Base-by-base conservation (phyloP, 2,888 invertebrate genomes). In the Piscicola geometra region DNA sequence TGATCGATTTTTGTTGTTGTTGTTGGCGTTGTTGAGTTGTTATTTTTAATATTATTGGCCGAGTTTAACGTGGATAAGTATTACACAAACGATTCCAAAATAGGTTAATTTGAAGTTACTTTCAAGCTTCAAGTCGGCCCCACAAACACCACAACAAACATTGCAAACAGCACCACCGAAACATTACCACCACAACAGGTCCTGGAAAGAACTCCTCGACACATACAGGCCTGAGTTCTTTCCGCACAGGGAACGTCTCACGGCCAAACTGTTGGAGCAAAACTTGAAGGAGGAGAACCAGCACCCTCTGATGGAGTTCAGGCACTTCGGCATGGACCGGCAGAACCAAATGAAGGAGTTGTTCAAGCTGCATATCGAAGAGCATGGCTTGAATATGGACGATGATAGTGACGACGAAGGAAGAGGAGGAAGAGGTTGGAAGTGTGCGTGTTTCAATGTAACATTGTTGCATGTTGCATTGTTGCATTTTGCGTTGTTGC, bases 151-250 rank as follows among this genome's bases (percentile, higher is more conserved):
- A n/a, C n/a, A n/a, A n/a, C n/a, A n/a, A n/a, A n/a, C n/a, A n/a
- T n/a, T n/a, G n/a, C n/a, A n/a, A n/a, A n/a, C n/a, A n/a, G n/a
- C n/a, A n/a, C n/a, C n/a, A n/a, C n/a, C n/a, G n/a, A n/a, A n/a
- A n/a, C n/a, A n/a, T n/a, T n/a, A n/a, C n/a, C n/a, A n/a, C n/a
- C n/a, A n/a, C n/a, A n/a, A n/a, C 41, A 71, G 52, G 25, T 47
- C 52, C 30, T 71, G 71, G 71, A 71, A 47, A 25, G 71, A 71
- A 47, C 28, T 71, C 41, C 25, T 71, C 21, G 71, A 71, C 25
- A 71, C 50, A 25, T 71, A 50, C 52, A 71, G 71, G 25, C 71
- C 71, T 30, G 71, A 71, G 52, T 52, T 71, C 32, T 71, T 52
- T 21, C 60, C 60, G 3, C n/a, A 56, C 60, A 5, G 60, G n/a